Conservation (phyloP, 2,113 vertebrate species). For the Platycercus adscitus region DNA sequence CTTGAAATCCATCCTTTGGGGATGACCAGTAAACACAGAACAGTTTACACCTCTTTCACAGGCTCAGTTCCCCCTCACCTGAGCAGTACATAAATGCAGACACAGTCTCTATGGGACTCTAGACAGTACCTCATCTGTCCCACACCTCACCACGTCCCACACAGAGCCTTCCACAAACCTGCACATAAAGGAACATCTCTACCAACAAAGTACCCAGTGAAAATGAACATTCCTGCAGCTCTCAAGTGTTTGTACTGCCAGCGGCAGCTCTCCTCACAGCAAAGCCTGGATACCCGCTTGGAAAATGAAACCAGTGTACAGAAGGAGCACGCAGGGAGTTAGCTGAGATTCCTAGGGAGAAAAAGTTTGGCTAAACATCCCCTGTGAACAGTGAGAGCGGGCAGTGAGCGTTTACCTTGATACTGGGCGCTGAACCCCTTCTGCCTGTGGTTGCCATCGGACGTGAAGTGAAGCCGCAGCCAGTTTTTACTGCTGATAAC, state of each 20-base stretch:
- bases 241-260: background rate
- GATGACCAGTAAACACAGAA: no score
- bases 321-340: background rate
- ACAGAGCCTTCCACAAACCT: rapidly evolving
- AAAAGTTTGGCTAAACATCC: background rate
- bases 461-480: slow-evolving; percentile 95
- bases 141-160: background rate
- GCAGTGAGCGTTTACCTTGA: slow-evolving; percentile 82
- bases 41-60: background rate
- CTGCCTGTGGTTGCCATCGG: slow-evolving; percentile 94
- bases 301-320: background rate
- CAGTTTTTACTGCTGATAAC: slow-evolving; percentile 99
- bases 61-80: background rate
- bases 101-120: rapidly evolving
- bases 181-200: background rate
- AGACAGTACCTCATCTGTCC: background rate
- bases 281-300: background rate
- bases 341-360: background rate
- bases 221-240: rapidly evolving
- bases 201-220: rapidly evolving
- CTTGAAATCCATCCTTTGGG: background rate
- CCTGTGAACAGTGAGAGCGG: rapidly evolving
- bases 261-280: background rate
- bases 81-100: rapidly evolving
- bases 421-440: slow-evolving; percentile 97